Evolutionary conservation across 2,113 vertebrate genomes (phyloP).

Genomic region (Himantopus leucocephalus): DNA sequence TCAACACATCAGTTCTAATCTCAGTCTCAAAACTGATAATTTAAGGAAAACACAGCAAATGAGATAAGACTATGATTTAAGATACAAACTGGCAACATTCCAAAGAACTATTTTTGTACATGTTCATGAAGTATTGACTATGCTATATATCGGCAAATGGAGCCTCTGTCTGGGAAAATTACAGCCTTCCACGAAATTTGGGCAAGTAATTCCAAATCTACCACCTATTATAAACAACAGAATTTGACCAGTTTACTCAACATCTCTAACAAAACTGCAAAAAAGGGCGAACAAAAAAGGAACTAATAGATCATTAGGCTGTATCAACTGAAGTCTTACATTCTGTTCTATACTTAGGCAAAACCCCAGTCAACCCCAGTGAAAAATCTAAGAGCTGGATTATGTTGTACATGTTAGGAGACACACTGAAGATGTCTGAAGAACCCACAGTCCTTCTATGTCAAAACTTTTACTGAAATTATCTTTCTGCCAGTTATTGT

Average conservation of each 20-base stretch:
- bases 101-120: background rate
- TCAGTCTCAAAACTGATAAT: background rate
- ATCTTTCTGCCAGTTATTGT: background rate
- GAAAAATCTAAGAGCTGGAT: background rate
- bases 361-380: background rate
- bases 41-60: background rate
- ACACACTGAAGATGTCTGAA: background rate
- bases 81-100: background rate
- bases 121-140: background rate
- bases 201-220: background rate
- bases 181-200: background rate
- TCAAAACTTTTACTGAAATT: background rate
- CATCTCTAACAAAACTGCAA: background rate
- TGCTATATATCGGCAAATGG: background rate
- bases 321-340: background rate
- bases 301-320: background rate
- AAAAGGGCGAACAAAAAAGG: background rate
- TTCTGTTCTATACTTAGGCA: background rate
- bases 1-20: background rate
- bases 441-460: background rate
- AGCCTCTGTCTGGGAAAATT: background rate
- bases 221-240: background rate
- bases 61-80: background rate
- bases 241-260: background rate
- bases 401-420: background rate